A percentile compares a stretch with the other conserved stretches of the same genome.
Evolutionary conservation across 2,888 invertebrate species (phyloP).

Genomic region (Ischnura elegans): DNA sequence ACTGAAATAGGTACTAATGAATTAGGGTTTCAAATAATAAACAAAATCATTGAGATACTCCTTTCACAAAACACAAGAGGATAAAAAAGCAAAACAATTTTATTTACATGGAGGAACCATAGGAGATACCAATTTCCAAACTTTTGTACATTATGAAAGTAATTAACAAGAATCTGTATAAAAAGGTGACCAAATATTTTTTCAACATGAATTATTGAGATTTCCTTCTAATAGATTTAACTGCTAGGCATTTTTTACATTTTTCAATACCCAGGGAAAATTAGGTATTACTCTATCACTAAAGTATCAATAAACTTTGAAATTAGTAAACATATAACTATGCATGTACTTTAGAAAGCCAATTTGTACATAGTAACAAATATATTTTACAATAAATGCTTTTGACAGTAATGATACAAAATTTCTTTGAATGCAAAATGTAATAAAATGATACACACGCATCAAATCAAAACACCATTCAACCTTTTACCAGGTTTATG

Average conservation of each 20-base stretch:
- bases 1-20: no score
- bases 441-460: background rate
- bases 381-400: background rate
- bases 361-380: background rate
- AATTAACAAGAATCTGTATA: constrained; percentile 16
- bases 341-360: background rate
- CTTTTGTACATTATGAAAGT: constrained; percentile 23
- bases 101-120: constrained; percentile 14
- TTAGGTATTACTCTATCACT: background rate
- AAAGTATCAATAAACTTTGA: background rate
- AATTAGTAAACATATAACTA: background rate
- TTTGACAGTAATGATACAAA: background rate
- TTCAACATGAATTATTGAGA: background rate
- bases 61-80: background rate
- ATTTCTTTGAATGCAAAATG: background rate
- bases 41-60: background rate
- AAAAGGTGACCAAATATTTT: background rate
- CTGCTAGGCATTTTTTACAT: background rate
- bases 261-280: background rate
- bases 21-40: no score
- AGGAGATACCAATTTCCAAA: background rate
- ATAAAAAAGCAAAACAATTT: constrained; percentile 23
- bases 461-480: background rate
- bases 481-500: background rate
- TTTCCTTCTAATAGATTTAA: background rate